Evolutionary conservation across 1,140 invertebrate genomes (phyloP), one percentile per base, ranked within the genome.

Genomic region (Leptestheria dahalacensis): DNA sequence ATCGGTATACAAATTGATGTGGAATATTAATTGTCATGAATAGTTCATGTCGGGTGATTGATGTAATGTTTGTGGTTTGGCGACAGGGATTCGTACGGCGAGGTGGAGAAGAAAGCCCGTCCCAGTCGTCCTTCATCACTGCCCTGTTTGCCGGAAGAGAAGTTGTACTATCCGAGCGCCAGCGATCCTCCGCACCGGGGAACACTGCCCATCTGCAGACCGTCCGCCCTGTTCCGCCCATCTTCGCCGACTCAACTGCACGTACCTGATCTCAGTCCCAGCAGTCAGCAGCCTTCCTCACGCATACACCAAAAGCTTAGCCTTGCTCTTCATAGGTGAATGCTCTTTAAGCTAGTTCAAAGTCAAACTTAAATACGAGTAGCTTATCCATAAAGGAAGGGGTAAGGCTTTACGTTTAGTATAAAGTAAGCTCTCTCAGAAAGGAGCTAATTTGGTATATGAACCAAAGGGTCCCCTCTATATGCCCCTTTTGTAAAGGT

Each of bases 301-400:
- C 50, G 50, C 23, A 33, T 55, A 26, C 53, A 55, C 3, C 53
- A 55, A 26, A 55, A 55, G 53, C 53, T 55, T 28, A 55, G 33
- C 33, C 53, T 55, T 26, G 53, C 53, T 33, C 53, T 55, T 26
- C 53, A 55, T 20, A 55, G 53, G 53, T 55, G 18, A n/a, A n/a
- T n/a, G n/a, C n/a, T n/a, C n/a, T n/a, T n/a, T n/a, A n/a, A n/a
- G n/a, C n/a, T n/a, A n/a, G n/a, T n/a, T n/a, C n/a, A n/a, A n/a
- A n/a, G n/a, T n/a, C n/a, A n/a, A n/a, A n/a, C n/a, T n/a, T n/a
- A n/a, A n/a, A n/a, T n/a, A n/a, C n/a, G n/a, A n/a, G n/a, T n/a
- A n/a, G n/a, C n/a, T n/a, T n/a, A n/a, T n/a, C n/a, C n/a, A n/a
- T n/a, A n/a, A n/a, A n/a, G n/a, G n/a, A n/a, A n/a, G n/a, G n/a